Percentiles rank a stretch among this genome's conserved stretches.
Evolutionary conservation across 2,888 invertebrate genomes (phyloP).

Genomic region (Pemphredon lugubris): DNA sequence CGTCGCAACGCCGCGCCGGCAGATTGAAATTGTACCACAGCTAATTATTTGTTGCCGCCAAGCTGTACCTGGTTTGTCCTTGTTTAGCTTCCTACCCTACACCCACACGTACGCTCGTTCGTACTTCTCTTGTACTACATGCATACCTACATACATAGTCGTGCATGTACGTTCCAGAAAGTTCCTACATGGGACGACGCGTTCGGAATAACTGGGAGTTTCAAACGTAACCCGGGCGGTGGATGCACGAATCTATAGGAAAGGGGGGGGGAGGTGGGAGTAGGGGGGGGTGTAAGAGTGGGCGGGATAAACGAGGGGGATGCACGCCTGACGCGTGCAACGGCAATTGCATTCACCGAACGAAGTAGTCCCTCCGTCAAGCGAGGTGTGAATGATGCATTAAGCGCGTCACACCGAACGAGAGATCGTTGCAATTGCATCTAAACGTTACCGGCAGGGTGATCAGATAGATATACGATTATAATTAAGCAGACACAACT

Average conservation of each 20-base stretch:
- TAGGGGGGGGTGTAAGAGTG: slow-evolving; percentile 17
- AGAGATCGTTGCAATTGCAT: slow-evolving; percentile 16
- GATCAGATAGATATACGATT: not conserved
- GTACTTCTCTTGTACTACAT: slow-evolving; percentile 4
- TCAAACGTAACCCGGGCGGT: slow-evolving; percentile 41
- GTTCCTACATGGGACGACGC: slow-evolving; percentile 43
- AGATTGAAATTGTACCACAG: slow-evolving; percentile 32
- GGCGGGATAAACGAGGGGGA: slow-evolving; percentile 47
- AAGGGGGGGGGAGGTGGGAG: not conserved
- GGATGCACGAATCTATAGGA: slow-evolving; percentile 20
- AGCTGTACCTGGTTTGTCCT: slow-evolving; percentile 10
- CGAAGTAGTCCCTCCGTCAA: slow-evolving; percentile 28
- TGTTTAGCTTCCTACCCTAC: slow-evolving; percentile 24
- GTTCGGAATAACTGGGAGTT: slow-evolving; percentile 56
- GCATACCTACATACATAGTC: slow-evolving; percentile 20
- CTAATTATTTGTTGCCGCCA: slow-evolving; percentile 38
- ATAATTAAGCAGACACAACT: no score
- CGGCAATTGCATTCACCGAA: slow-evolving; percentile 48
- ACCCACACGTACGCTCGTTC: slow-evolving; percentile 15
- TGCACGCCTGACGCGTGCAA: slow-evolving; percentile 46
- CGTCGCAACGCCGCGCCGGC: slow-evolving; percentile 20
- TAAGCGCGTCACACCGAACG: slow-evolving; percentile 38
- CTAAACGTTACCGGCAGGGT: not conserved
- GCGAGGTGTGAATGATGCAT: slow-evolving; percentile 64
- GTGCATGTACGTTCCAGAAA: slow-evolving; percentile 25